These are phyloP conservation scores for Xanthorhoe spadicearia DNA, from an alignment of 2,888 invertebrate genomes.

Conservation along the genomic window DNA sequence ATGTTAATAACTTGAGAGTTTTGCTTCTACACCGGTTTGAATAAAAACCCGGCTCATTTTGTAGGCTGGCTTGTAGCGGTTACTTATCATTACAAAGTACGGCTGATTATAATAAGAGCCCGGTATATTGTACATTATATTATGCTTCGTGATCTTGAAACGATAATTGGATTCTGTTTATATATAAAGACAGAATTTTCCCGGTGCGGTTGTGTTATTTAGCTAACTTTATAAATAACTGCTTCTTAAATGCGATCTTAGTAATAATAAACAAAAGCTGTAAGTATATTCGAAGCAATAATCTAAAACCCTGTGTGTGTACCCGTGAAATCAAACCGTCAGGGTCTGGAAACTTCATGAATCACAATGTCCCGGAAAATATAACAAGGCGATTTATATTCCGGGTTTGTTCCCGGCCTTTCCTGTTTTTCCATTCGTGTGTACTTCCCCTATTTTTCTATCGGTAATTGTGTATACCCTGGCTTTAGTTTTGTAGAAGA, in stretches of 20 bases:
- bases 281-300: not conserved
- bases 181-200: too few species aligned
- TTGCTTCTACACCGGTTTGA: conserved; percentile 34
- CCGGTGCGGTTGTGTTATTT: too few species aligned
- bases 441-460: conserved; percentile 58
- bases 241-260: too few species aligned
- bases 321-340: conserved; percentile 67
- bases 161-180: not conserved
- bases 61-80: not conserved
- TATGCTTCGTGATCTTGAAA: not conserved
- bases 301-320: conserved; percentile 45
- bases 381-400: conserved; percentile 84
- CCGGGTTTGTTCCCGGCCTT: conserved; percentile 68
- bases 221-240: too few species aligned
- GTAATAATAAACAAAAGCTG: too few species aligned
- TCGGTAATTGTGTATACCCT: conserved; percentile 63
- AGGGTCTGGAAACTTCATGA: conserved; percentile 80
- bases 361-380: conserved; percentile 83
- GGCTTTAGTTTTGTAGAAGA: not conserved
- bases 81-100: conserved; percentile 28
- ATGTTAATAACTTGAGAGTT: conserved; percentile 73
- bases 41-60: conserved; percentile 33
- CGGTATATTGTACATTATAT: not conserved
- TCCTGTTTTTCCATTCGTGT: conserved; percentile 78
- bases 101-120: not conserved